A percentile compares a stretch with the other conserved stretches of the same genome.
Conservation (phyloP, 2,888 invertebrate species). For the Drepana falcataria region DNA sequence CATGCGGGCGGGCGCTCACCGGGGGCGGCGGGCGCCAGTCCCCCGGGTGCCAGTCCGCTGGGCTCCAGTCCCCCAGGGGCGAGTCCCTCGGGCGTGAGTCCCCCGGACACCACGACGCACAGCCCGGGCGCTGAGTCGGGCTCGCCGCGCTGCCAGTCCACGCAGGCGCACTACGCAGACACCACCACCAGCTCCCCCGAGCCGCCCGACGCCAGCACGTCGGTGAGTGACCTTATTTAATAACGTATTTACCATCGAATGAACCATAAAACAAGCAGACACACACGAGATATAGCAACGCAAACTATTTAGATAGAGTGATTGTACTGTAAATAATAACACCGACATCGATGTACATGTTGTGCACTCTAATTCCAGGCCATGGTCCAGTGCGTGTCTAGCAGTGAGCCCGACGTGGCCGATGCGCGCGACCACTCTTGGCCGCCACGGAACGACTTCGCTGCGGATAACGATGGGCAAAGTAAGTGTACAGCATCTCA, state of each 20-base stretch:
- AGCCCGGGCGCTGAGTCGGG: conserved; percentile 82
- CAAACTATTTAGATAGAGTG: neutral
- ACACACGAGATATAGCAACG: too few species aligned
- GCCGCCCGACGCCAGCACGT: conserved; percentile 59
- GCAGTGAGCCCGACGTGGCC: conserved; percentile 86
- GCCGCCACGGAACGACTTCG: conserved; percentile 49
- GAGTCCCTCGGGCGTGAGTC: conserved; percentile 63
- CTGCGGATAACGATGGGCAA: conserved; percentile 51
- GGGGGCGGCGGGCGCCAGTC: conserved; percentile 12
- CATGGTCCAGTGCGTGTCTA: conserved; percentile 93
- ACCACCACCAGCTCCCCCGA: conserved; percentile 71
- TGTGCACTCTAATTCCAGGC: conserved; percentile 64
- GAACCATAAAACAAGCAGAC: too few species aligned
- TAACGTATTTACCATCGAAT: too few species aligned
- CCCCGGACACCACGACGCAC: conserved; percentile 91
- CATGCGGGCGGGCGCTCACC: conserved; percentile 1
- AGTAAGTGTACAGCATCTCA: conserved; percentile 35
- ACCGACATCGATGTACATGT: too few species aligned
- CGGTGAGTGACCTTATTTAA: conserved; percentile 39
- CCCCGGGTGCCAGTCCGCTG: conserved; percentile 43
- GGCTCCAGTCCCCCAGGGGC: conserved; percentile 85
- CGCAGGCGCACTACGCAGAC: conserved; percentile 54
- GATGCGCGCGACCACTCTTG: conserved; percentile 60
- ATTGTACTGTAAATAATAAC: conserved; percentile 1
- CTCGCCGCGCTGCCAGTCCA: conserved; percentile 27